Conservation (phyloP, 2,113 vertebrate species). For the Grammomys dolichurus region DNA sequence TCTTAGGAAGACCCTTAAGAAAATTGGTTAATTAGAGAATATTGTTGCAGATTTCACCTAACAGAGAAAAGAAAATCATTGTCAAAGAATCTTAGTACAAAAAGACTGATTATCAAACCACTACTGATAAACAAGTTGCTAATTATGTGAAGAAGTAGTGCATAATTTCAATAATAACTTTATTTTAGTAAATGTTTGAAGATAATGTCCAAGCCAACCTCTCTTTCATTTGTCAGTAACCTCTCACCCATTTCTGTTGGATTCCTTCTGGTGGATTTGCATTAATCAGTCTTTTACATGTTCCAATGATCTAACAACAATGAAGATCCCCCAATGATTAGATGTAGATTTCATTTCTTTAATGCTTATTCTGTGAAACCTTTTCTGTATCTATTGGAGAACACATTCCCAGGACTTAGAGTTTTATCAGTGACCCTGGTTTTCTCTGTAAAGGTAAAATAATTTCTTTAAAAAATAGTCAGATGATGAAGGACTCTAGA, state of each 20-base stretch:
- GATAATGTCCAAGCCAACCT: not conserved
- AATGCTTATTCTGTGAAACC: not conserved
- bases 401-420: not conserved
- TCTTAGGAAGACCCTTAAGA: not conserved
- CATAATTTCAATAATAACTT: constrained; percentile 1
- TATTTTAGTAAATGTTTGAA: not conserved
- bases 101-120: not conserved
- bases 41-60: constrained; percentile 27
- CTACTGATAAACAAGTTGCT: not conserved
- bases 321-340: not conserved
- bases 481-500: not conserved
- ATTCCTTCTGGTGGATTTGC: not conserved
- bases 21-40: not conserved
- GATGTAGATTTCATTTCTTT: not conserved
- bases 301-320: constrained; percentile 26
- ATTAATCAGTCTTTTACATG: not conserved
- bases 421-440: not conserved
- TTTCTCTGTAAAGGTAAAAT: not conserved
- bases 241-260: not conserved
- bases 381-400: not conserved
- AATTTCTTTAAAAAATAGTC: not conserved
- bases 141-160: not conserved
- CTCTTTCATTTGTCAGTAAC: not conserved
- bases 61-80: not conserved
- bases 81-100: constrained; percentile 46